Evolutionary conservation across 1,140 invertebrate genomes (phyloP), one percentile per base, ranked within the genome.

Genomic region (Pseudobourletiella spinata): DNA sequence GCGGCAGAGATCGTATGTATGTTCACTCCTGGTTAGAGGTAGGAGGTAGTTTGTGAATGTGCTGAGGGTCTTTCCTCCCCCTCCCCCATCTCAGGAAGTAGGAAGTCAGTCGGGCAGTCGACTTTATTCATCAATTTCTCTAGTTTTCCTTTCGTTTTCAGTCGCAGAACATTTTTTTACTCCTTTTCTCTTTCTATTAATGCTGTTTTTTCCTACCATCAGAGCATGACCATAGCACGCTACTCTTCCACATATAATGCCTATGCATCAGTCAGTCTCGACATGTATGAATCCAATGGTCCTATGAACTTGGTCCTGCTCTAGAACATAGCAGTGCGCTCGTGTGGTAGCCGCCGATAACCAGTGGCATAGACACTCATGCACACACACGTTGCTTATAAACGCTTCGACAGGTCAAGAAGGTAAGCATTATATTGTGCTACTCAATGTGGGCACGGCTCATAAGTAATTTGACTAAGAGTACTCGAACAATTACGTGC

Each of bases 31-130:
- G n/a, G n/a, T n/a, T n/a, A n/a, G n/a, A n/a, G n/a, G n/a, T n/a
- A n/a, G n/a, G n/a, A 11, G 32, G 32, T 39, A 39, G 32, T 39
- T 11, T n/a, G n/a, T 39, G 32, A 11, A n/a, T 39, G n/a, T 39
- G 32, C n/a, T 39, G n/a, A 39, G 52, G 26, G 52, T 55, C n/a
- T n/a, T n/a, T n/a, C n/a, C n/a, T n/a, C n/a, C n/a, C n/a, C n/a
- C n/a, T n/a, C n/a, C n/a, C n/a, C n/a, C n/a, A 22, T 29, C 26
- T 55, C 52, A 55, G 52, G 52, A 55, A 55, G 52, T 55, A 55
- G 52, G 52, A 55, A 55, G 52, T 55, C 52, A 55, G 48, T 51
- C 14, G 24, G 48, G 48, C 52, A 55, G 26, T 55, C 28, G 52
- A 55, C 52, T 55, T 32, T 55, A 51, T 51, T 24, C 20, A 51